Evolutionary conservation across 2,113 vertebrate genomes (phyloP).

Genomic region (Pomatostomus ruficeps): DNA sequence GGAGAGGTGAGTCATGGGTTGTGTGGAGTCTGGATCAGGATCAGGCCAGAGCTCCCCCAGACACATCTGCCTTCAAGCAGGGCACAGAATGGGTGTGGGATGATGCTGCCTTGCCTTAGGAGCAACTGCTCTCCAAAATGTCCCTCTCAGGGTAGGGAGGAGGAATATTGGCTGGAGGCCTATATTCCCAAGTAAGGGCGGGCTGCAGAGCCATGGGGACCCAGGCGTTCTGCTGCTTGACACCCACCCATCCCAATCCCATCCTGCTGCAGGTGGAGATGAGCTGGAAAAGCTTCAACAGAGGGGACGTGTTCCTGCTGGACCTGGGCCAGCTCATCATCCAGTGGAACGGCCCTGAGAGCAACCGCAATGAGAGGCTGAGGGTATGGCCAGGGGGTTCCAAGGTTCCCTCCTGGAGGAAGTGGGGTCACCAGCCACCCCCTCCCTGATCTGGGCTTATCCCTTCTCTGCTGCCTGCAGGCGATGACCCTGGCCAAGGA

Average conservation of each 20-base stretch:
- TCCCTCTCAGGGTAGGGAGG: neutral
- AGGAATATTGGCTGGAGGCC: neutral
- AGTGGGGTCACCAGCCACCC: neutral
- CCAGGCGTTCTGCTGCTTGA: neutral
- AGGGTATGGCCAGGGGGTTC: slow-evolving; percentile 49
- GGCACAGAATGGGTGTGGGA: neutral
- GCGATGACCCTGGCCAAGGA: slow-evolving; percentile 85
- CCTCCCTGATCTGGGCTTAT: neutral
- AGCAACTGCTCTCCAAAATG: neutral
- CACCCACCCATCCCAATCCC: rapidly evolving
- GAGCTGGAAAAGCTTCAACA: slow-evolving; percentile 86
- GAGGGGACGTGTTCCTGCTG: slow-evolving; percentile 83
- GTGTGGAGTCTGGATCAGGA: neutral
- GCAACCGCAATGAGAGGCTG: slow-evolving; percentile 81
- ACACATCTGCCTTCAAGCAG: neutral
- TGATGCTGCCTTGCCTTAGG: neutral
- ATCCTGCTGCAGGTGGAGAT: slow-evolving; percentile 76
- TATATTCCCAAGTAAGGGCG: neutral
- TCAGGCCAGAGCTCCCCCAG: neutral
- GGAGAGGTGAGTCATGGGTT: slow-evolving; percentile 72
- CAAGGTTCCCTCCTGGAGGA: neutral
- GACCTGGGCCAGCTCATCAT: slow-evolving; percentile 85
- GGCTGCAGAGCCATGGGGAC: neutral
- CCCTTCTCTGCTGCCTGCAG: slow-evolving; percentile 32
- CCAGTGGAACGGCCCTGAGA: slow-evolving; percentile 85